phyloP scores from a whole-genome alignment of 2,888 invertebrate genomes.

The Seira ritae region DNA sequence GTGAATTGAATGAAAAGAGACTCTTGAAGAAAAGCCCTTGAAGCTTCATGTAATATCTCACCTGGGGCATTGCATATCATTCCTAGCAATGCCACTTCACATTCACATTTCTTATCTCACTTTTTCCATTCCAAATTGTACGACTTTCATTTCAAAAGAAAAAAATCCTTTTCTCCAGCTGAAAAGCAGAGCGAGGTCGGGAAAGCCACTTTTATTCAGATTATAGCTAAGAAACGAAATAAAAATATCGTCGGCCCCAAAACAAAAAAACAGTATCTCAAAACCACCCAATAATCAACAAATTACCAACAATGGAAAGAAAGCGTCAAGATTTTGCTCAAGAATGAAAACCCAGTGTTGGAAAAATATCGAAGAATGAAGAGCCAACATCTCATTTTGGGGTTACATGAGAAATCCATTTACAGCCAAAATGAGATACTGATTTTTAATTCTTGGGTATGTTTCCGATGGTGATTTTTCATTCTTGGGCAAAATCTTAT shows the following conservation, averaged over 20 bases:
- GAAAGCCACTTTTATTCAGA: neutral
- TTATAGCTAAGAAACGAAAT: neutral
- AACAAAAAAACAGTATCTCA: neutral
- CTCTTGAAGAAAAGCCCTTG: too few relatives aligned
- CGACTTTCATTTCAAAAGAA: neutral
- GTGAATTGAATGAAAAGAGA: too few relatives aligned
- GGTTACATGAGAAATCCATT: too few relatives aligned
- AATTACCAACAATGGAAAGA: too few relatives aligned
- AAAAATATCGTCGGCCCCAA: neutral
- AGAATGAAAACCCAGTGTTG: too few relatives aligned
- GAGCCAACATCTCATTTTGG: too few relatives aligned
- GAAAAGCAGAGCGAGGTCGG: neutral
- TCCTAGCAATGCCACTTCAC: neutral
- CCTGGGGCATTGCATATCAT: constrained; percentile 55
- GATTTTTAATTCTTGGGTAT: too few relatives aligned
- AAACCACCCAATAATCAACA: neutral
- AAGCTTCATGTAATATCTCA: constrained; percentile 22
- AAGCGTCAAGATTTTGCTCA: too few relatives aligned
- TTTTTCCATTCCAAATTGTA: neutral
- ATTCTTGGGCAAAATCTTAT: too few relatives aligned
- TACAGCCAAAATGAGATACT: too few relatives aligned
- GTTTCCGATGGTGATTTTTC: too few relatives aligned
- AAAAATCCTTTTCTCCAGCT: neutral
- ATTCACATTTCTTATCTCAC: constrained; percentile 31
- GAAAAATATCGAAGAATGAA: too few relatives aligned